Percentiles rank a stretch among this genome's conserved stretches.
Evolutionary conservation across 35 echinoderm and acorn worm species (phyloP).

Genomic region (Anneissia japonica): DNA sequence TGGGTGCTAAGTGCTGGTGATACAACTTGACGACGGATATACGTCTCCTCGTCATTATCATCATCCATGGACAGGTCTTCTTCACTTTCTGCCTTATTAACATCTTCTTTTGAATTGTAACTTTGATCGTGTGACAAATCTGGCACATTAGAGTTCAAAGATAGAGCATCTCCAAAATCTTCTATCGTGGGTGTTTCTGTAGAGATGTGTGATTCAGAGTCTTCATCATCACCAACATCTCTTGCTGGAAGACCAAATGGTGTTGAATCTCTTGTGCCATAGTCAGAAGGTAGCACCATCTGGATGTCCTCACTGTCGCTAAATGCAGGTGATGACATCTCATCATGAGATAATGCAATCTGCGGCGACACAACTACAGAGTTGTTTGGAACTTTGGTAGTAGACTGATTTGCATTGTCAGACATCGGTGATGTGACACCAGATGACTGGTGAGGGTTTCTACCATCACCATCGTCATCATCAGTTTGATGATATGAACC

Average conservation of each 20-base stretch:
- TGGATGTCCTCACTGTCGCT: neutral
- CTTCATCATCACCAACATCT: neutral
- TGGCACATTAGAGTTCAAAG: neutral
- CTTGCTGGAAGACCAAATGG: neutral
- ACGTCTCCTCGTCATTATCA: constrained; percentile 45
- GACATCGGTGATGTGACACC: neutral
- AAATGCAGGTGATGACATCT: neutral
- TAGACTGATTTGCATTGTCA: neutral
- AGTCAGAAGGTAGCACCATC: neutral
- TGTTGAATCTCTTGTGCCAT: neutral
- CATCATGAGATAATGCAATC: neutral
- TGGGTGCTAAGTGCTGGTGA: constrained; percentile 78
- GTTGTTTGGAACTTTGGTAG: neutral
- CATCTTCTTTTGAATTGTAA: neutral
- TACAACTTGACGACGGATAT: constrained; percentile 29
- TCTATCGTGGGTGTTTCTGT: neutral
- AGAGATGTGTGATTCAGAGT: neutral
- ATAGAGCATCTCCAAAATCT: neutral
- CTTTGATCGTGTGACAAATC: neutral
- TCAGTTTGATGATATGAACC: neutral
- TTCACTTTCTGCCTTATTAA: neutral
- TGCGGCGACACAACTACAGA: neutral
- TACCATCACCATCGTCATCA: too few relatives aligned
- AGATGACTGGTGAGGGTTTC: neutral
- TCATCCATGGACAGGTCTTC: neutral